Evolutionary conservation across 2,888 invertebrate genomes (phyloP).

Genomic region (Dorcus parallelipipedus): DNA sequence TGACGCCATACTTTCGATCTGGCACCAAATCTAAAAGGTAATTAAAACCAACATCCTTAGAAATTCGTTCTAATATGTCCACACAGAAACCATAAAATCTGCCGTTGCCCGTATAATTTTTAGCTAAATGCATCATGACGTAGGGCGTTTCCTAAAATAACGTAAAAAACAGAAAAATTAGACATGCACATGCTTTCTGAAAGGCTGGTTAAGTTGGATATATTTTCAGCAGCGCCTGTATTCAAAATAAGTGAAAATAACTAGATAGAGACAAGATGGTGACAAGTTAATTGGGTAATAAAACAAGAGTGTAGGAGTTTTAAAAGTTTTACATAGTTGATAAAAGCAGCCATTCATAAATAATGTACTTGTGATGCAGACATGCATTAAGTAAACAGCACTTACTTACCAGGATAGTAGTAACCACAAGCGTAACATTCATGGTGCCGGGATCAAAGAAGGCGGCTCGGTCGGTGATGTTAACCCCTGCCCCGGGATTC

Average conservation of each 20-base stretch:
- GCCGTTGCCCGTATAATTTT: conserved; percentile 69
- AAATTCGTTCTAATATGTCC: conserved; percentile 66
- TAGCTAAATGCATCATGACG: conserved; percentile 69
- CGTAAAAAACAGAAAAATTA: not conserved
- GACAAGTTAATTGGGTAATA: too few species aligned
- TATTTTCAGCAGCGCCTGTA: too few species aligned
- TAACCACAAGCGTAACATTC: conserved; percentile 74
- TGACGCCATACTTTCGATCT: conserved; percentile 65
- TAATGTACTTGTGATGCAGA: not conserved
- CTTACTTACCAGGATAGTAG: conserved; percentile 67
- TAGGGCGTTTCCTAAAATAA: conserved; percentile 64
- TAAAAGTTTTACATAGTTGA: too few species aligned
- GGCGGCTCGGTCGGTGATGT: conserved; percentile 66
- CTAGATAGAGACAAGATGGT: too few species aligned
- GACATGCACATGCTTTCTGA: too few species aligned
- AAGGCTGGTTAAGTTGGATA: too few species aligned
- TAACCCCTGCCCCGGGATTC: conserved; percentile 64
- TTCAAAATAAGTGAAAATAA: too few species aligned
- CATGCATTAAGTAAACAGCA: not conserved
- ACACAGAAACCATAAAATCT: conserved; percentile 79
- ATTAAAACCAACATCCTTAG: conserved; percentile 66
- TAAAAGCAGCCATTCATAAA: not conserved
- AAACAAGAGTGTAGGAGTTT: too few species aligned
- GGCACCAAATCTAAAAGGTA: conserved; percentile 69
- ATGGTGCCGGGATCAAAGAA: conserved; percentile 70